phyloP scores from a whole-genome alignment of 2,888 invertebrate genomes.

The Rotaria macrura region DNA sequence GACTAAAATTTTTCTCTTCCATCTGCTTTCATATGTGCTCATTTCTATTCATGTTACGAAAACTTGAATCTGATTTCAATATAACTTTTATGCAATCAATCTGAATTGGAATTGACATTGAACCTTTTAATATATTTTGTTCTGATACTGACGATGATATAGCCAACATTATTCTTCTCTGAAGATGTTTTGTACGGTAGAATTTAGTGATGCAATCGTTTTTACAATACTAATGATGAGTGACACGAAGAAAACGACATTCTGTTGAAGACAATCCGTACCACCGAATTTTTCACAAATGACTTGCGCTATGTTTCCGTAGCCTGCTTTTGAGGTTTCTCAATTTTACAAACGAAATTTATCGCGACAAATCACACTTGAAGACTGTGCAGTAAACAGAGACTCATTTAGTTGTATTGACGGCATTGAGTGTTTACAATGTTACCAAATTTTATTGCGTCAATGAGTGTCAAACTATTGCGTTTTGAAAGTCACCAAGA shows the following conservation, averaged over 20 bases:
- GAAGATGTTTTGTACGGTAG: neutral
- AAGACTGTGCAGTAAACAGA: neutral
- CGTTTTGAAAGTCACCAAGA: neutral
- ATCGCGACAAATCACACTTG: neutral
- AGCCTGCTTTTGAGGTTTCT: neutral
- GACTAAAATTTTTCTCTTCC: neutral
- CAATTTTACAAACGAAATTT: neutral
- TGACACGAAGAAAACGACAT: neutral
- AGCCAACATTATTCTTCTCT: neutral
- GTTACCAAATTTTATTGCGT: neutral
- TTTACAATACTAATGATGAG: neutral
- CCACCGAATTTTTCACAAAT: neutral
- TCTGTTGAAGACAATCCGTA: neutral
- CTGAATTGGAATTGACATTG: neutral
- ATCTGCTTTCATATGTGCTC: neutral
- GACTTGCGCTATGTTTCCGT: neutral
- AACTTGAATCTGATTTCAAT: neutral
- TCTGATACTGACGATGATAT: neutral
- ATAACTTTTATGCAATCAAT: neutral
- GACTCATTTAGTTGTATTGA: neutral
- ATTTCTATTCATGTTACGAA: neutral
- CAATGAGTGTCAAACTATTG: neutral
- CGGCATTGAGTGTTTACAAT: neutral
- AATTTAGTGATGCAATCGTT: neutral
- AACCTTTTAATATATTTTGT: neutral